Conservation (phyloP, 2,888 invertebrate genomes). For the Seira ritae region DNA sequence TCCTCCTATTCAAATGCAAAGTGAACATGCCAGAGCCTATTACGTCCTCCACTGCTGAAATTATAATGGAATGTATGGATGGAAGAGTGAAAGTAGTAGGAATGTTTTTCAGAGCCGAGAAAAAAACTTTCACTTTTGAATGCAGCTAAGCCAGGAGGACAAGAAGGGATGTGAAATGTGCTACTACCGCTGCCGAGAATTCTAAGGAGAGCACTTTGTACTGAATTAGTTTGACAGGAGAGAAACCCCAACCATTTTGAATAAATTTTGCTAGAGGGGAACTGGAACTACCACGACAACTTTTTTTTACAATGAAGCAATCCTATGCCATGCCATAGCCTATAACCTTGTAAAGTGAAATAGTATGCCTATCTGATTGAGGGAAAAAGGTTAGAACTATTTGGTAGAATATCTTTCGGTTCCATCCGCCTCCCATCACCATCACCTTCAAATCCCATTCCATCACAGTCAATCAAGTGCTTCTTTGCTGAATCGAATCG, state of each 20-base stretch:
- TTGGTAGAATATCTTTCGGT: not conserved
- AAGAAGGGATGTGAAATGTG: not conserved
- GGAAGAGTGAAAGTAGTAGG: not conserved
- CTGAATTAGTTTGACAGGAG: slow-evolving; percentile 48
- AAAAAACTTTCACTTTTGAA: not conserved
- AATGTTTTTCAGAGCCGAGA: not conserved
- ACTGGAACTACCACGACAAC: no score
- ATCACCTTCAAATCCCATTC: slow-evolving; percentile 37
- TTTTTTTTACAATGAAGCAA: not conserved
- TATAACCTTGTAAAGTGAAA: not conserved
- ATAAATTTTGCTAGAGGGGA: slow-evolving; percentile 37
- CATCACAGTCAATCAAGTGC: slow-evolving; percentile 41
- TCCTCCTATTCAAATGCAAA: slow-evolving; percentile 15
- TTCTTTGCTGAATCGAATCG: slow-evolving; percentile 12
- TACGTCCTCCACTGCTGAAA: not conserved
- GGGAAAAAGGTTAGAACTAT: not conserved
- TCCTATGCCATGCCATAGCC: no score
- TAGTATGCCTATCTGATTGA: not conserved
- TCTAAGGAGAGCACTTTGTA: slow-evolving; percentile 22
- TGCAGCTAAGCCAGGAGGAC: no score
- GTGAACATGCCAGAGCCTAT: not conserved
- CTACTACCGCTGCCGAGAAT: not conserved
- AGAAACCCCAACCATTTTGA: slow-evolving; percentile 49
- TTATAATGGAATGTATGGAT: not conserved
- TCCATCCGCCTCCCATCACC: not conserved